Evolutionary conservation across 2,113 vertebrate species (phyloP).

Genomic region (Nothocercus julius): DNA sequence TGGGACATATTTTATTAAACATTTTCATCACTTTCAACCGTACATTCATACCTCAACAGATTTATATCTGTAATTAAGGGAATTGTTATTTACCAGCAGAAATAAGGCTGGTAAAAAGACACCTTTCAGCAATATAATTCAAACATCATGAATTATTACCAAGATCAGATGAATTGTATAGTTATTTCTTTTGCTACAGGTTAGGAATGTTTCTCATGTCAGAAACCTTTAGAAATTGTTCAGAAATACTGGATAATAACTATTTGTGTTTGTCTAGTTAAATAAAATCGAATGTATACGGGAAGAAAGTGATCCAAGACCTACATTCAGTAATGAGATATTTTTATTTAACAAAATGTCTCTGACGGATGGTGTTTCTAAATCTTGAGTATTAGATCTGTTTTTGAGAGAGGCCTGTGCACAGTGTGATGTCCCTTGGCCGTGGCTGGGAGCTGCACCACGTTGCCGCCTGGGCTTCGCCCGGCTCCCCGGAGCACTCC

Average conservation of each 20-base stretch:
- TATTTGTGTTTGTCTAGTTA: neutral
- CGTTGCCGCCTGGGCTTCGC: neutral
- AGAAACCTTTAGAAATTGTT: neutral
- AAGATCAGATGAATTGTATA: constrained; percentile 26
- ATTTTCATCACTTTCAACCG: constrained; percentile 69
- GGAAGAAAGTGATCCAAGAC: neutral
- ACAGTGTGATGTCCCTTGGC: neutral
- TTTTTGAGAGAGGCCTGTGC: constrained; percentile 31
- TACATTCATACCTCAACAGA: constrained; percentile 45
- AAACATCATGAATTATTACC: constrained; percentile 63
- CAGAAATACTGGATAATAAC: neutral
- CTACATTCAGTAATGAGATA: neutral
- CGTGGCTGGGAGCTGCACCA: neutral
- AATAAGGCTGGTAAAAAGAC: constrained; percentile 53
- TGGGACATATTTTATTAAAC: constrained; percentile 69
- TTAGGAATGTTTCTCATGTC: neutral
- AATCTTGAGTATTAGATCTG: constrained; percentile 59
- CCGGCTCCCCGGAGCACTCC: no score
- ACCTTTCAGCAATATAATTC: constrained; percentile 57
- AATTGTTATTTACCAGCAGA: constrained; percentile 73
- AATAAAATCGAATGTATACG: neutral
- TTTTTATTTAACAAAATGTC: constrained; percentile 47
- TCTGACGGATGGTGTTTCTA: constrained; percentile 49
- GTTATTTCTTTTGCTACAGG: constrained; percentile 31
- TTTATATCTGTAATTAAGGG: constrained; percentile 77